Conservation (phyloP, 2,113 vertebrate species). For the Nanorana parkeri region DNA sequence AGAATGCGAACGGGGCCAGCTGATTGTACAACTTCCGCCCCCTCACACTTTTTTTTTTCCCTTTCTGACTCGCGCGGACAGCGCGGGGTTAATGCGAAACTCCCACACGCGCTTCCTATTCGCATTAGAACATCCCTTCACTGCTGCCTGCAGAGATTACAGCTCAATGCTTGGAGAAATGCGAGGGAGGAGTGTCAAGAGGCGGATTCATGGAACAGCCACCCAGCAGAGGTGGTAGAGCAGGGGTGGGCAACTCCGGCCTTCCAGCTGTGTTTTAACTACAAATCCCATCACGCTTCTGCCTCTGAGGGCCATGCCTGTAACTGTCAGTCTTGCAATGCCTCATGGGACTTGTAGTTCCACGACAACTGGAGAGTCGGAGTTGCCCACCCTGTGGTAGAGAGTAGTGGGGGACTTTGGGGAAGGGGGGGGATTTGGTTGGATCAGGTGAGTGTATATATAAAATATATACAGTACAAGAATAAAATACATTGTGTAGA, state of each 20-base stretch:
- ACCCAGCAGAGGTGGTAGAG: background rate
- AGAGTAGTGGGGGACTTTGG: too few species aligned
- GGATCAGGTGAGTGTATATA: too few species aligned
- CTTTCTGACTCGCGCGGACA: background rate
- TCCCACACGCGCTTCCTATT: constrained; percentile 5
- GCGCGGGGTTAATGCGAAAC: background rate
- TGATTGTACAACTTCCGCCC: background rate
- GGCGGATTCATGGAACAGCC: background rate
- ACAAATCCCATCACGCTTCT: too few species aligned
- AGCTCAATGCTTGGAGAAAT: background rate
- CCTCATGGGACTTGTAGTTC: too few species aligned
- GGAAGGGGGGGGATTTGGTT: too few species aligned
- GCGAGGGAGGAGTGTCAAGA: background rate
- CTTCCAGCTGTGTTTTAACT: too few species aligned
- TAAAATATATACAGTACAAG: too few species aligned
- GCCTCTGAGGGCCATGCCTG: too few species aligned
- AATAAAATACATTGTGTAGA: too few species aligned
- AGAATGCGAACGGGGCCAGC: background rate
- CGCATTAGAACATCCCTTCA: background rate
- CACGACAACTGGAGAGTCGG: too few species aligned
- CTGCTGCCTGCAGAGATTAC: background rate
- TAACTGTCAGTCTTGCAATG: too few species aligned
- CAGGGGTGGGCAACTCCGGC: background rate
- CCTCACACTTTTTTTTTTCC: background rate
- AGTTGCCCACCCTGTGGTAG: too few species aligned